Conservation (phyloP, 2,888 invertebrate species). For the Xestobium rufovillosum region DNA sequence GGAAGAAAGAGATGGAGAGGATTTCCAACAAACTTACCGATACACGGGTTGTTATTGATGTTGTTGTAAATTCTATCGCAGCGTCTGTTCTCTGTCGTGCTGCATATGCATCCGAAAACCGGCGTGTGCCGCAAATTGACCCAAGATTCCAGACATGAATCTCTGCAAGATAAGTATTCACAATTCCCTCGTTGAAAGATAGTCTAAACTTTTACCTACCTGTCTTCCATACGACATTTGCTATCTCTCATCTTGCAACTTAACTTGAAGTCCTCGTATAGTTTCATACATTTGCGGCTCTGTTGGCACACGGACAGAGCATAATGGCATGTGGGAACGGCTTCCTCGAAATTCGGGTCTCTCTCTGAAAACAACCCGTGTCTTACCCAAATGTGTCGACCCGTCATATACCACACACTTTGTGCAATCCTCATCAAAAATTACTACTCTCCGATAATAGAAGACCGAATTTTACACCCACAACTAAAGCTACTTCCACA, state of each 20-base stretch:
- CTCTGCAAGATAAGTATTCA: constrained; percentile 58
- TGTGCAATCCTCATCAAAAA: too few species aligned
- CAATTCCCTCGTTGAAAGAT: neutral
- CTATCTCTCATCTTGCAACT: constrained; percentile 81
- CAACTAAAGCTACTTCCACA: too few species aligned
- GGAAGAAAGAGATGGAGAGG: too few species aligned
- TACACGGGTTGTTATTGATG: constrained; percentile 90
- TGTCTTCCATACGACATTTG: constrained; percentile 83
- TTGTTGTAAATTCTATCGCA: constrained; percentile 83
- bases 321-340: constrained; percentile 83
- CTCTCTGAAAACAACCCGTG: constrained; percentile 58
- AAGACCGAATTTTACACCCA: too few species aligned
- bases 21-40: too few species aligned
- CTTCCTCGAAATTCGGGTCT: constrained; percentile 83
- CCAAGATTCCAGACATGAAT: constrained; percentile 82
- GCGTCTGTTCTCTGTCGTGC: constrained; percentile 80
- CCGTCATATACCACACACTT: too few species aligned
- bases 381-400: too few species aligned
- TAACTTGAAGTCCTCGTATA: constrained; percentile 79
- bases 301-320: constrained; percentile 79
- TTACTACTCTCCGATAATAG: too few species aligned
- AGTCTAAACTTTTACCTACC: constrained; percentile 50
- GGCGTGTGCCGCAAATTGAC: constrained; percentile 77
- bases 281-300: constrained; percentile 70
- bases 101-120: constrained; percentile 89